Evolutionary conservation across 2,888 invertebrate genomes (phyloP).

Genomic region (Xestoiulus laeticollis): DNA sequence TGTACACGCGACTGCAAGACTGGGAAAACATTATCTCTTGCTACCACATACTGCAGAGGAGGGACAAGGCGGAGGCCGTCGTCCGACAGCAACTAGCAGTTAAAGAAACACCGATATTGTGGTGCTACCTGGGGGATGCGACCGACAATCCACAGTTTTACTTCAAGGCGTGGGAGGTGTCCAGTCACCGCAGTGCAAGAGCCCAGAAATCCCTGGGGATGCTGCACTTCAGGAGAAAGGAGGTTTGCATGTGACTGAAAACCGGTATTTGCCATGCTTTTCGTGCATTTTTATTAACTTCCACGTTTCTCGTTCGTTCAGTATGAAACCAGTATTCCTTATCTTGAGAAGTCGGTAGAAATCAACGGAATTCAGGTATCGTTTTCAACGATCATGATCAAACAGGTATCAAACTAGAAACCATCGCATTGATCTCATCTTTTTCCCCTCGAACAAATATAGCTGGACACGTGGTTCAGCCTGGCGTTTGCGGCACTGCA

Average conservation of each 20-base stretch:
- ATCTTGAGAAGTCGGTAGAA: slow-evolving; percentile 82
- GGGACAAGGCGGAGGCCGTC: slow-evolving; percentile 90
- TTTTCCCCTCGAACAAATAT: slow-evolving; percentile 76
- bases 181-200: slow-evolving; percentile 79
- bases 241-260: slow-evolving; percentile 61
- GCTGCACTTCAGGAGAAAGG: slow-evolving; percentile 76
- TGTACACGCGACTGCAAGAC: slow-evolving; percentile 77
- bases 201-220: slow-evolving; percentile 89
- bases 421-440: neutral
- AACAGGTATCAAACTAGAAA: neutral
- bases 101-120: slow-evolving; percentile 83
- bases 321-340: slow-evolving; percentile 80
- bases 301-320: slow-evolving; percentile 62
- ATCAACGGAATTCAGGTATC: slow-evolving; percentile 85
- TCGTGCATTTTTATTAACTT: neutral
- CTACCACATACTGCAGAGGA: slow-evolving; percentile 82
- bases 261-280: neutral
- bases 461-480: slow-evolving; percentile 85
- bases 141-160: slow-evolving; percentile 81
- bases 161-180: slow-evolving; percentile 90
- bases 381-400: neutral
- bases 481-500: slow-evolving; percentile 85
- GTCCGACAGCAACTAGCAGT: slow-evolving; percentile 80
- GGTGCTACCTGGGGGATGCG: slow-evolving; percentile 92
- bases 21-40: slow-evolving; percentile 96